Conservation (phyloP, 2,888 invertebrate genomes). For the Phyllotreta striolata region DNA sequence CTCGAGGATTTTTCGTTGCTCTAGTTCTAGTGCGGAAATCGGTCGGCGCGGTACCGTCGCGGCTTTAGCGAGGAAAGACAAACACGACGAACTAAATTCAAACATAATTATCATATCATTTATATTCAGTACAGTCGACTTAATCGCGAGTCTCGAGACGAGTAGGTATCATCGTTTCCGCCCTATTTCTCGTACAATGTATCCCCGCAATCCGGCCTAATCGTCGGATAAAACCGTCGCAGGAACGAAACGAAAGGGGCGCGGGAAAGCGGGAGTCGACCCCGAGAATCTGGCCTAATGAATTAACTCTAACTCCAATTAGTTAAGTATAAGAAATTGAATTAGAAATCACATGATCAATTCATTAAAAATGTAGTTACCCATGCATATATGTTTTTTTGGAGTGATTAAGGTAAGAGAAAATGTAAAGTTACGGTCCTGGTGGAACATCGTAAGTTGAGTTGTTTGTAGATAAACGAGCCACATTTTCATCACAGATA, state of each 20-base stretch:
- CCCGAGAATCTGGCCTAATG: neutral
- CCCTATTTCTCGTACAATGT: slow-evolving; percentile 34
- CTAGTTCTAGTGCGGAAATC: neutral
- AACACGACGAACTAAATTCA: slow-evolving; percentile 33
- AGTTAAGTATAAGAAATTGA: too few species aligned
- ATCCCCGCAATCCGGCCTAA: slow-evolving; percentile 40
- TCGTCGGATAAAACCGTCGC: slow-evolving; percentile 31
- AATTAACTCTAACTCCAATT: neutral
- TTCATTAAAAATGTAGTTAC: too few species aligned
- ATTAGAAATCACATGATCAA: too few species aligned
- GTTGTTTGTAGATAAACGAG: slow-evolving; percentile 57
- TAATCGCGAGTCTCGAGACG: slow-evolving; percentile 37
- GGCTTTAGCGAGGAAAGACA: slow-evolving; percentile 21
- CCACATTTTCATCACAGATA: slow-evolving; percentile 62
- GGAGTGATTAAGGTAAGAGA: neutral
- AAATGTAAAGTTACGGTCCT: slow-evolving; percentile 8
- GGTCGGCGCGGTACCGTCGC: neutral
- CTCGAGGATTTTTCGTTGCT: too few species aligned
- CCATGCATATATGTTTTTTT: too few species aligned
- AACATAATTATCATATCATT: slow-evolving; percentile 42
- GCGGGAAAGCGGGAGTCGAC: neutral
- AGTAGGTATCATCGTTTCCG: slow-evolving; percentile 39
- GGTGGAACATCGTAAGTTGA: slow-evolving; percentile 42
- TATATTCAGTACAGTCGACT: slow-evolving; percentile 38
- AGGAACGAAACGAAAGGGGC: neutral